Evolutionary conservation across 2,888 invertebrate species (phyloP).

Genomic region (Trimorus sp.): DNA sequence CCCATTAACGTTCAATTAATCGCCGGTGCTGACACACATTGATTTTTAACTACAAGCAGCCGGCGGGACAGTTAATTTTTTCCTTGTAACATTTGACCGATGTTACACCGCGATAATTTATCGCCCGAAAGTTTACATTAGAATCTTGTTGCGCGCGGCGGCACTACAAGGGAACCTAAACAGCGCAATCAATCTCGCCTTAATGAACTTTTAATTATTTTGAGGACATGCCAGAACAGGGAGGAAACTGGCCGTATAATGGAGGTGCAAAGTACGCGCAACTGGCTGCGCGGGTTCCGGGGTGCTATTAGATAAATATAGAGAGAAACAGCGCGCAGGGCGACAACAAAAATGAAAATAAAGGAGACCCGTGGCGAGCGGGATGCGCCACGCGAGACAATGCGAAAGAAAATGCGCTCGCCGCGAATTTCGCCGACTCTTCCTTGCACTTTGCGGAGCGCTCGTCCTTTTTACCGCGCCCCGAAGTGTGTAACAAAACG

Average conservation of each 20-base stretch:
- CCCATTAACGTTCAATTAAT: too few relatives aligned
- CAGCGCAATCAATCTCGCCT: constrained; percentile 80
- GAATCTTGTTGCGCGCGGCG: constrained; percentile 39
- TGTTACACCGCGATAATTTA: too few relatives aligned
- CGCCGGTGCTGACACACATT: too few relatives aligned
- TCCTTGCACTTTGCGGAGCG: constrained; percentile 37
- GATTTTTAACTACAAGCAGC: too few relatives aligned
- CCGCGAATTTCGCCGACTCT: constrained; percentile 30
- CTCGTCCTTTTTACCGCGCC: constrained; percentile 19
- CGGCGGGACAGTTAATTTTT: not conserved
- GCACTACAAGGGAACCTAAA: constrained; percentile 72
- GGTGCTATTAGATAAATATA: constrained; percentile 79
- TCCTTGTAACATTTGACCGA: too few relatives aligned
- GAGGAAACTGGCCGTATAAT: constrained; percentile 80
- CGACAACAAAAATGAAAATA: constrained; percentile 74
- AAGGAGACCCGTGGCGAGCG: constrained; percentile 68
- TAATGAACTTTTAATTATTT: constrained; percentile 82
- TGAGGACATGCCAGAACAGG: constrained; percentile 75
- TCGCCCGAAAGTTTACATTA: constrained; percentile 5
- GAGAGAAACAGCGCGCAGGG: constrained; percentile 74
- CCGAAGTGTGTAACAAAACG: constrained; percentile 32
- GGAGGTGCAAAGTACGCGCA: constrained; percentile 79
- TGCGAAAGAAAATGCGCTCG: constrained; percentile 47
- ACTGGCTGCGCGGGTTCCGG: constrained; percentile 73
- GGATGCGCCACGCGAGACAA: constrained; percentile 33